Percentiles rank a stretch among this genome's conserved stretches.
These are phyloP conservation scores for Esox niger DNA, from an alignment of 2,113 vertebrate species.

Conservation along the genomic window DNA sequence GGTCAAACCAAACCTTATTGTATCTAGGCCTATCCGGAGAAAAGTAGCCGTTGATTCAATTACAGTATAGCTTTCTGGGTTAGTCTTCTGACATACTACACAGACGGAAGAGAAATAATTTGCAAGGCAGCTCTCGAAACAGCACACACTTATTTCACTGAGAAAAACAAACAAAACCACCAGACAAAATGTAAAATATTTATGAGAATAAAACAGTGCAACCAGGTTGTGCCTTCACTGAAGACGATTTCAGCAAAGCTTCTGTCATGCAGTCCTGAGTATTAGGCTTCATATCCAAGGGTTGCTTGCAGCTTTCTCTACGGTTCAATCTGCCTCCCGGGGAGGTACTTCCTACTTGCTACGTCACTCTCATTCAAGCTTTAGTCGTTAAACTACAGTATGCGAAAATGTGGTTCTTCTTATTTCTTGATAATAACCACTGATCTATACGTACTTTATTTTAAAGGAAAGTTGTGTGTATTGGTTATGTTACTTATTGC, in stretches of 20 bases:
- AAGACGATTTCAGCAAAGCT: not conserved
- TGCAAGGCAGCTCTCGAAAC: not conserved
- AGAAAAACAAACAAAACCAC: not conserved
- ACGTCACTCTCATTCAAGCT: constrained; percentile 6
- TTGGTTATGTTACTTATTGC: too few relatives aligned
- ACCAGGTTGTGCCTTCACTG: not conserved
- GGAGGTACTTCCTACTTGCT: not conserved
- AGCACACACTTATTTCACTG: not conserved
- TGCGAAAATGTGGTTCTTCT: too few relatives aligned
- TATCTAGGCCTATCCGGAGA: too few relatives aligned
- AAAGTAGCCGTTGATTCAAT: not conserved
- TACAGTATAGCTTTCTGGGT: not conserved
- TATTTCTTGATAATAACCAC: too few relatives aligned
- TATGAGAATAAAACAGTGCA: too few relatives aligned
- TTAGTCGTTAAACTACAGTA: not conserved
- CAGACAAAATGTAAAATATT: too few relatives aligned
- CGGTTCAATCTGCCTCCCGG: not conserved
- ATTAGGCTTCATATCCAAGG: not conserved
- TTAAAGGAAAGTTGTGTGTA: too few relatives aligned
- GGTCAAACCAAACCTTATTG: not conserved
- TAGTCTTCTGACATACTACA: not conserved
- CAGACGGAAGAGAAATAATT: not conserved
- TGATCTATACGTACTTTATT: too few relatives aligned
- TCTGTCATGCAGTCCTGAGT: too few relatives aligned
- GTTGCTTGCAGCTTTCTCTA: not conserved